Evolutionary conservation across 2,888 invertebrate genomes (phyloP).

Genomic region (Drosophila vallismaia): DNA sequence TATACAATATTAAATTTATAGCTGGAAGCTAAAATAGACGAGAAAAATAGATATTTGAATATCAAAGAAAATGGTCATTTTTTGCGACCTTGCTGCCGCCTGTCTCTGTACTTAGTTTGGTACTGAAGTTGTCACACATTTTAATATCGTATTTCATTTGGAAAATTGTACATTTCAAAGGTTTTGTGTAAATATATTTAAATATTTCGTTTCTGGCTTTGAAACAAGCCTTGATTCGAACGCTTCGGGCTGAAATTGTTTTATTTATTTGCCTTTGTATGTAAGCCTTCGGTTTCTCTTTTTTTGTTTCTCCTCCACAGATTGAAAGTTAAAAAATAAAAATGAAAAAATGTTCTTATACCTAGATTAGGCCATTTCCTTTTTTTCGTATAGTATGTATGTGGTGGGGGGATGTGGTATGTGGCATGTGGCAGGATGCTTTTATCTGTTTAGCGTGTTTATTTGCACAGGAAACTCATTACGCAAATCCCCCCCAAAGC

Average conservation of each 20-base stretch:
- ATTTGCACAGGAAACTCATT: conserved; percentile 80
- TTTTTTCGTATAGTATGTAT: neutral
- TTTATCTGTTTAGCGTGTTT: conserved; percentile 55
- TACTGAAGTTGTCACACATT: neutral
- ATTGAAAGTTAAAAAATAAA: conserved; percentile 32
- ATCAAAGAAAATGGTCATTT: neutral
- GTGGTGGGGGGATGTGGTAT: conserved; percentile 1
- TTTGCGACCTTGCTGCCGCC: neutral
- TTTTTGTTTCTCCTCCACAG: conserved; percentile 1
- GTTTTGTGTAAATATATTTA: neutral
- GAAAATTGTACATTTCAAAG: neutral
- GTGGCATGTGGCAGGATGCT: conserved; percentile 18
- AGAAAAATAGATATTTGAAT: neutral
- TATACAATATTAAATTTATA: neutral
- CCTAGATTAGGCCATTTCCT: conserved; percentile 38
- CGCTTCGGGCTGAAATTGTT: conserved; percentile 2
- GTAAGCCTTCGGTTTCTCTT: conserved; percentile 3
- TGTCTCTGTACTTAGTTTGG: neutral
- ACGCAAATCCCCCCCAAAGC: conserved; percentile 74
- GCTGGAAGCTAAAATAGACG: neutral
- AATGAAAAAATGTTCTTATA: conserved; percentile 29
- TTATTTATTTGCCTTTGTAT: conserved; percentile 3
- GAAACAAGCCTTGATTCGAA: conserved; percentile 2
- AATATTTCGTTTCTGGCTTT: neutral
- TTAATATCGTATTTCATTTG: neutral